These are phyloP conservation scores for Endomychus coccineus DNA, from an alignment of 2,888 invertebrate species.

Conservation along the genomic window DNA sequence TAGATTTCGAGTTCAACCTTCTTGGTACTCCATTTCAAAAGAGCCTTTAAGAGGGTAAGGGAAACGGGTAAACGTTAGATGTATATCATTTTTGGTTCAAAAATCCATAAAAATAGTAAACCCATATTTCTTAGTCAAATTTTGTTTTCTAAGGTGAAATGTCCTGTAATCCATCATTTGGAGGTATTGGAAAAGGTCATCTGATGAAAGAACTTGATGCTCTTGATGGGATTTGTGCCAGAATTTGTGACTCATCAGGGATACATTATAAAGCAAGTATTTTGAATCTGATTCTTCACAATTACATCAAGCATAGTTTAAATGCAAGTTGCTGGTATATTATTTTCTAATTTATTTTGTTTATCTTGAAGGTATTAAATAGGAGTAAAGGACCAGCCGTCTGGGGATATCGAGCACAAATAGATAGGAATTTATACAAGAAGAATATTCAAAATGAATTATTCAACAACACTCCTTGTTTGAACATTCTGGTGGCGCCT, in stretches of 20 bases:
- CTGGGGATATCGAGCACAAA: slow-evolving; percentile 83
- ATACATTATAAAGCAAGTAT: slow-evolving; percentile 62
- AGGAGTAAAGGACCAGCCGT: slow-evolving; percentile 78
- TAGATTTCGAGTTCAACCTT: too few species aligned
- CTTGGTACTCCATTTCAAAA: too few species aligned
- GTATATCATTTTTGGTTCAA: too few species aligned
- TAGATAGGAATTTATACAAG: slow-evolving; percentile 75
- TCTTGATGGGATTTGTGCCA: slow-evolving; percentile 73
- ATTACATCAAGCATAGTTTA: not conserved
- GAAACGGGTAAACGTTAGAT: too few species aligned
- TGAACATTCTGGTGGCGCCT: slow-evolving; percentile 60
- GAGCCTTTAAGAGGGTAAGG: too few species aligned
- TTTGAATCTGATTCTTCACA: not conserved
- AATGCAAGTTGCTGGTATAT: not conserved
- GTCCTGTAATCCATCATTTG: slow-evolving; percentile 92
- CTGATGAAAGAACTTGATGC: slow-evolving; percentile 83
- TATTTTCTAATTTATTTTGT: too few species aligned
- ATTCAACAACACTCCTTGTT: slow-evolving; percentile 51
- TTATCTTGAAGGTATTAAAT: slow-evolving; percentile 56
- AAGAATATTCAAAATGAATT: slow-evolving; percentile 65
- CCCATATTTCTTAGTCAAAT: not conserved
- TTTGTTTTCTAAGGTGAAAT: slow-evolving; percentile 61
- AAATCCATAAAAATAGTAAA: too few species aligned
- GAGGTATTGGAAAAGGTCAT: slow-evolving; percentile 88
- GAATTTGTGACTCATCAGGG: slow-evolving; percentile 75